Evolutionary conservation across 2,797 vertebrate species (phyloP).

Genomic region (Steatocranus sp.): DNA sequence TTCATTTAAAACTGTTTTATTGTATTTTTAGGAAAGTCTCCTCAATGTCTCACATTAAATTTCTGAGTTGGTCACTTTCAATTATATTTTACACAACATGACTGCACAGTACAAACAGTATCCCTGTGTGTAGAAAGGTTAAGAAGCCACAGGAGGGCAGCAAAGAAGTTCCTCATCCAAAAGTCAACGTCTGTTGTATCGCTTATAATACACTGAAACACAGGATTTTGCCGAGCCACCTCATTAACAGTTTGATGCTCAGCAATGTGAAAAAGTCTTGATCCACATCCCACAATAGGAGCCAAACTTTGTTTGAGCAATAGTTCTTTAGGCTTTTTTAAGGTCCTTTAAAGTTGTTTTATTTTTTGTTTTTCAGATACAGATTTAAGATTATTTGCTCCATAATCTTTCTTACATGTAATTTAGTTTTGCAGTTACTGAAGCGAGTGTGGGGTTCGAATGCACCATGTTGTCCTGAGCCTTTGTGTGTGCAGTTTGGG

Average conservation of each 20-base stretch:
- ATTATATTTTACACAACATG: neutral
- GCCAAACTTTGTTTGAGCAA: neutral
- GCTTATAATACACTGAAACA: neutral
- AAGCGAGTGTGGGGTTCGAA: neutral
- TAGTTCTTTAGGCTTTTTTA: neutral
- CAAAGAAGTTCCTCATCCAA: neutral
- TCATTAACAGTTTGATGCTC: neutral
- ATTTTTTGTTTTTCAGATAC: neutral
- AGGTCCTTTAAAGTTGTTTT: neutral
- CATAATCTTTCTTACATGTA: neutral
- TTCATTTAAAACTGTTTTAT: neutral
- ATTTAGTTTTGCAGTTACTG: neutral
- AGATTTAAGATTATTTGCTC: neutral
- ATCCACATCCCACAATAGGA: rapidly evolving
- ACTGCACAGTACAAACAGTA: neutral
- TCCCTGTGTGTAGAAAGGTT: neutral
- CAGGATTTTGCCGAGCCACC: neutral
- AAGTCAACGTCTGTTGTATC: neutral
- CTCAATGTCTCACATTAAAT: neutral
- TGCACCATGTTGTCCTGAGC: neutral
- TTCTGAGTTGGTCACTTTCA: rapidly evolving
- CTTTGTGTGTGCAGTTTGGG: neutral
- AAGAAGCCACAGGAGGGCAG: neutral
- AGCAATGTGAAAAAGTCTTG: neutral
- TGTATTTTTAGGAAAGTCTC: neutral